Percentiles rank a stretch among this genome's conserved stretches.
Conservation (phyloP, 2,113 vertebrate genomes). For the Pandion haliaetus region DNA sequence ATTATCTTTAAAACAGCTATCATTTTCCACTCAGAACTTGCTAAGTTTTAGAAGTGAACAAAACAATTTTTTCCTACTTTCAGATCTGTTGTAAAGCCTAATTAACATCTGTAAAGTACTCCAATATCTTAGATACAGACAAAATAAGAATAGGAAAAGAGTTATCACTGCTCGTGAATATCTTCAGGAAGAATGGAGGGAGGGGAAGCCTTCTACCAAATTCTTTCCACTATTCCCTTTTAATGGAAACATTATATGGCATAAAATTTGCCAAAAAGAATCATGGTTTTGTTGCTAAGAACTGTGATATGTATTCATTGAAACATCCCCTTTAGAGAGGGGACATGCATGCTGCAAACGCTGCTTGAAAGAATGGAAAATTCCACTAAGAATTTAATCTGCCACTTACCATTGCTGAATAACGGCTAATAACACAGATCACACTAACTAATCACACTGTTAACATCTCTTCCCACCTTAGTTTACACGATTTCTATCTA, state of each 20-base stretch:
- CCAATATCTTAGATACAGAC: neutral
- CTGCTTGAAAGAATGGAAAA: constrained; percentile 56
- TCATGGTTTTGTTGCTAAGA: neutral
- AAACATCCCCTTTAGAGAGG: neutral
- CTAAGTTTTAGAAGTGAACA: neutral
- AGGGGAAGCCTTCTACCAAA: neutral
- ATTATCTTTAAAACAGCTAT: neutral
- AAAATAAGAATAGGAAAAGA: neutral
- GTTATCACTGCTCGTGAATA: neutral
- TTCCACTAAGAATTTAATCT: constrained; percentile 53
- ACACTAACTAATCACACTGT: neutral
- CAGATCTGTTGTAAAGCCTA: neutral
- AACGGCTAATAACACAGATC: constrained; percentile 11
- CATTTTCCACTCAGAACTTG: neutral
- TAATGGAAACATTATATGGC: neutral
- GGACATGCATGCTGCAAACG: neutral
- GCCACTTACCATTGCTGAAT: constrained; percentile 13
- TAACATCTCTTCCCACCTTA: neutral
- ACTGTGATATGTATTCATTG: neutral
- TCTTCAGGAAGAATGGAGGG: neutral
- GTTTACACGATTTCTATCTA: neutral
- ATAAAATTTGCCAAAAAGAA: constrained; percentile 20
- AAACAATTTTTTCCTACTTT: neutral
- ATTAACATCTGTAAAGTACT: neutral
- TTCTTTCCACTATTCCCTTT: neutral